phyloP scores from a whole-genome alignment of 2,113 vertebrate genomes.

The Irena cyanogastra region DNA sequence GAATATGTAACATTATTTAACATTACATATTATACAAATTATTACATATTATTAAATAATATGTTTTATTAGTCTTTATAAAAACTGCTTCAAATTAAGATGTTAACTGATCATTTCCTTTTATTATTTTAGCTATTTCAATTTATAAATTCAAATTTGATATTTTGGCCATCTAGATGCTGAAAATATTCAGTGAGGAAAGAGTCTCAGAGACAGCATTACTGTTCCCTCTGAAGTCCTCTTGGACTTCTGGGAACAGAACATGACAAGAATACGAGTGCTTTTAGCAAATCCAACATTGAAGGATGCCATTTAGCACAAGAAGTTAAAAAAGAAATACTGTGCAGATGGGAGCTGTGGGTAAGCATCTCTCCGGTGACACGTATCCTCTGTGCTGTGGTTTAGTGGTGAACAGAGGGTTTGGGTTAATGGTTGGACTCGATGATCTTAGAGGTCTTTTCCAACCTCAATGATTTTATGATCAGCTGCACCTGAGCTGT shows the following conservation, averaged over 20 bases:
- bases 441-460: background rate
- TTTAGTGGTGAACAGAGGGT: background rate
- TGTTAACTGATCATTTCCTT: background rate
- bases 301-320: background rate
- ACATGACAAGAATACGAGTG: background rate
- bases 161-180: background rate
- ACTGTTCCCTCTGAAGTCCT: background rate
- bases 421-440: background rate
- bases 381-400: accelerated
- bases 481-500: background rate
- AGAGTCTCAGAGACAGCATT: background rate
- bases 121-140: background rate
- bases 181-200: background rate
- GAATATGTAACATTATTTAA: too few species aligned
- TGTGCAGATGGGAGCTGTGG: background rate
- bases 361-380: background rate
- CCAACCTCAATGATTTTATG: background rate
- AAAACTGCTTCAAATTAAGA: background rate
- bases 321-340: background rate
- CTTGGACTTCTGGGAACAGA: background rate
- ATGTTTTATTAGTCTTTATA: background rate
- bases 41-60: too few species aligned
- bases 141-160: background rate
- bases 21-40: too few species aligned
- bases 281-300: background rate